phyloP scores from a whole-genome alignment of 2,888 invertebrate species.

The Sarcophaga rosellei region DNA sequence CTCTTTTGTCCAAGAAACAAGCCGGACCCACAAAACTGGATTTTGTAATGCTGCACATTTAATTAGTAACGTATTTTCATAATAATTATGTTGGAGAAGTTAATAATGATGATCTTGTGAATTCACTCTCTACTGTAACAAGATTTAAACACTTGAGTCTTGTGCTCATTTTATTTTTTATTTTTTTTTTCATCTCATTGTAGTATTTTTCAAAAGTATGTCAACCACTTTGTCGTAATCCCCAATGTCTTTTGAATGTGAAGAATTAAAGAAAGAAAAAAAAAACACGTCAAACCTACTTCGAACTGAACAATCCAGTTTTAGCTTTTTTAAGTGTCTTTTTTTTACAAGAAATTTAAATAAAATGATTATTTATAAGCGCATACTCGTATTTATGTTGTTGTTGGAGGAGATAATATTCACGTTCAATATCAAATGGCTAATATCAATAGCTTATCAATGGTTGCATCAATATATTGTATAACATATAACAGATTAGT shows the following conservation, averaged over 20 bases:
- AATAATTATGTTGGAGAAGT: slow-evolving; percentile 3
- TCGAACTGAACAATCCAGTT: slow-evolving; percentile 61
- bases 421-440: slow-evolving; percentile 41
- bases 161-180: slow-evolving; percentile 3
- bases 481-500: too few species aligned
- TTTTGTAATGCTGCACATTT: slow-evolving; percentile 69
- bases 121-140: slow-evolving; percentile 5
- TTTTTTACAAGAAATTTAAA: neutral
- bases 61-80: slow-evolving; percentile 43
- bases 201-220: slow-evolving; percentile 64
- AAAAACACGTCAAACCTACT: neutral
- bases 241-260: slow-evolving; percentile 19
- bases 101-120: slow-evolving; percentile 14
- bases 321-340: slow-evolving; percentile 20
- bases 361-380: too few species aligned
- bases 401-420: neutral
- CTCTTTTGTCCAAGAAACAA: slow-evolving; percentile 33
- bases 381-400: neutral
- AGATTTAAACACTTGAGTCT: slow-evolving; percentile 35
- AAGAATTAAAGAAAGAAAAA: neutral
- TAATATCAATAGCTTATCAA: slow-evolving; percentile 64
- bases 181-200: neutral
- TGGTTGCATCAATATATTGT: slow-evolving; percentile 7
- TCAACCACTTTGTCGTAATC: slow-evolving; percentile 64
- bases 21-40: slow-evolving; percentile 42